A percentile compares a stretch with the other conserved stretches of the same genome.
phyloP scores from a whole-genome alignment of 1,140 invertebrate genomes.

The Philaenus spumarius region DNA sequence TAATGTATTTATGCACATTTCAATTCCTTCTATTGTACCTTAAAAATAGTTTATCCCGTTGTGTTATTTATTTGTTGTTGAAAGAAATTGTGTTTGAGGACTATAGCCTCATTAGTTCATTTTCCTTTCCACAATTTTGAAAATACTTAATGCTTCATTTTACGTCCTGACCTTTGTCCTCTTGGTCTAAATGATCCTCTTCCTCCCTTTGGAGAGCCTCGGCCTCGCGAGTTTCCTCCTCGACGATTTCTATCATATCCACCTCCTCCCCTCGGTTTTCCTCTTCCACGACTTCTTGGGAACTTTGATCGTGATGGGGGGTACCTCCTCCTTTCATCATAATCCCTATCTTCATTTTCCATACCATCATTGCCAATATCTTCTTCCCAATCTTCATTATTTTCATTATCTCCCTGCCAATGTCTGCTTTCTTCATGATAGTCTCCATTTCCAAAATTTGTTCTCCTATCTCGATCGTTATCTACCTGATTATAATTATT shows the following conservation, averaged over 20 bases:
- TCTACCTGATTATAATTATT: background rate
- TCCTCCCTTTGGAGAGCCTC: slow-evolving; percentile 3
- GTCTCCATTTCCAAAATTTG: background rate
- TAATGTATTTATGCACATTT: too few relatives aligned
- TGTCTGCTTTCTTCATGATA: slow-evolving; percentile 16
- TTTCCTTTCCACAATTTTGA: too few relatives aligned
- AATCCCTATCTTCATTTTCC: background rate
- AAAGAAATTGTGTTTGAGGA: too few relatives aligned
- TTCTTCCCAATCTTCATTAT: slow-evolving; percentile 10
- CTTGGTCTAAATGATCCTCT: background rate
- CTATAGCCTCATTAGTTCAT: too few relatives aligned
- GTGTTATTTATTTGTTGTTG: too few relatives aligned
- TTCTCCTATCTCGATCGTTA: background rate
- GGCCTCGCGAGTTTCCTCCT: slow-evolving; percentile 1
- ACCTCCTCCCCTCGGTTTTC: background rate
- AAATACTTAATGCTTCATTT: too few relatives aligned
- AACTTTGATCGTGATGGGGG: background rate
- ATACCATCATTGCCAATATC: slow-evolving; percentile 11
- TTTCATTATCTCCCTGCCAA: slow-evolving; percentile 1
- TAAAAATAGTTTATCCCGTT: too few relatives aligned
- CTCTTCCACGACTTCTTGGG: background rate
- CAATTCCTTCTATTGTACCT: too few relatives aligned
- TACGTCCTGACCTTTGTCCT: background rate
- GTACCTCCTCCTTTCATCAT: background rate
- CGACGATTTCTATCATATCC: slow-evolving; percentile 3